Evolutionary conservation across 2,797 vertebrate species (phyloP), one percentile per base, ranked within the genome.

Genomic region (Mormyrops boulengeri): DNA sequence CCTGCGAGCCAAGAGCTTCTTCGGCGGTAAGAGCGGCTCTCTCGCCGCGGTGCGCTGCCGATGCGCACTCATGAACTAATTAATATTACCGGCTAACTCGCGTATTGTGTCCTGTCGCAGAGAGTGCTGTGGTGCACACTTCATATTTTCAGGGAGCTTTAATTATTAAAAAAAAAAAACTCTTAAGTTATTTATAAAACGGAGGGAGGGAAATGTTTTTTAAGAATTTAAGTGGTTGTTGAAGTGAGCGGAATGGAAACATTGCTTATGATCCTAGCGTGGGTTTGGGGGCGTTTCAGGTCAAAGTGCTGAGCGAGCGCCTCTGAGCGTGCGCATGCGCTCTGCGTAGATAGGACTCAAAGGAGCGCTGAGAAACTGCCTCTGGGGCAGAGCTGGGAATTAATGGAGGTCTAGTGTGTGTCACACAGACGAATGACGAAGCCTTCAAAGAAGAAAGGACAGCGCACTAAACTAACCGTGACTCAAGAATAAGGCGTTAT

Each of bases 171-270:
- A 90, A 90, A 91, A 92, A 41, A 92, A n/a, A n/a, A n/a, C 92
- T 92, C 93, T 93, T 95, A 93, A 95, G 95, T 92, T 94, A 95
- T 95, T 95, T 91, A 95, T 95, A 93, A 95, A 93, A 94, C 92
- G 91, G 93, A 93, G 92, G 93, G 90, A 92, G 93, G 91, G 92
- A 89, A 47, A 89, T 95, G 94, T 95, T 95, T 94, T 96, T 95
- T 94, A 94, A 94, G 90, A 92, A 82, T 91, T 88, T 47, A 93
- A 93, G 93, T 90, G 92, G 91, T 91, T 92, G 92, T 91, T 92
- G 91, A 90, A 90, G 89, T 80, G 92, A 91, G 86, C 22, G n/a
- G 90, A 89, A 89, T 8, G 91, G 91, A 91, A 55, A 30, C 88
- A 38, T 89, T 73, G 12, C 22, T 14, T 12, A 12, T 89, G 91